Evolutionary conservation across 30 jellyfish, hydroid and myxozoan genomes (phyloP).

Genomic region (Turritopsis rubra): DNA sequence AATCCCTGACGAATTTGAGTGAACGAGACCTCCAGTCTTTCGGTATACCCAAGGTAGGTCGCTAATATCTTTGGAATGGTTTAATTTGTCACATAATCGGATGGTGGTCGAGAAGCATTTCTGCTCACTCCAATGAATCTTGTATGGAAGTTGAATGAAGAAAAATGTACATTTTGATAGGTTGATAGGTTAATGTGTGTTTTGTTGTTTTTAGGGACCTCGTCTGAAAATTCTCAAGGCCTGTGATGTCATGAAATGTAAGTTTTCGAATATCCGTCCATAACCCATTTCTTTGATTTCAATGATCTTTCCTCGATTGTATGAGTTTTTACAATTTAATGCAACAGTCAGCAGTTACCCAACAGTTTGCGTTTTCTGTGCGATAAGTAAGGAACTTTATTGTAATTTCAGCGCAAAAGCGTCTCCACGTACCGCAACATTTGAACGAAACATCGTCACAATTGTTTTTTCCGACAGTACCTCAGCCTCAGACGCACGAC

Average conservation of each 20-base stretch:
- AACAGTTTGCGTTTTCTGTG: no score
- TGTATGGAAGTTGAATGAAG: no score
- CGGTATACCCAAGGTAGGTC: slow-evolving; percentile 80
- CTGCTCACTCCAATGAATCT: no score
- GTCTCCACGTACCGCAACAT: slow-evolving; percentile 6
- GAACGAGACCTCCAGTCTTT: slow-evolving; percentile 70
- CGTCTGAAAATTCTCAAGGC: slow-evolving; percentile 91
- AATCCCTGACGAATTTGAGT: slow-evolving; percentile 43
- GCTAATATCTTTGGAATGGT: no score
- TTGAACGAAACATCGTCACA: neutral
- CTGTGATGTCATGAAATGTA: slow-evolving; percentile 57
- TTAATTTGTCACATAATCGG: neutral
- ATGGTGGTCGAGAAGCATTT: neutral
- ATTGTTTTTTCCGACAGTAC: neutral
- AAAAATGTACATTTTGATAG: no score
- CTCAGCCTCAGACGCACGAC: neutral
- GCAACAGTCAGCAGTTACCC: no score
- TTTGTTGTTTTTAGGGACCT: slow-evolving; percentile 70
- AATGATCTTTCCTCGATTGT: neutral
- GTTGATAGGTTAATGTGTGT: neutral
- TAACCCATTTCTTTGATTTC: neutral
- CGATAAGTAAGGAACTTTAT: no score
- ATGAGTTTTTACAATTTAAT: no score
- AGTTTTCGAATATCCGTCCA: neutral
- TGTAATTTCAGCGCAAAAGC: slow-evolving; percentile 1